Percentiles rank a stretch among this genome's conserved stretches.
phyloP scores from a whole-genome alignment of 2,113 vertebrate species.

The Callipepla squamata region DNA sequence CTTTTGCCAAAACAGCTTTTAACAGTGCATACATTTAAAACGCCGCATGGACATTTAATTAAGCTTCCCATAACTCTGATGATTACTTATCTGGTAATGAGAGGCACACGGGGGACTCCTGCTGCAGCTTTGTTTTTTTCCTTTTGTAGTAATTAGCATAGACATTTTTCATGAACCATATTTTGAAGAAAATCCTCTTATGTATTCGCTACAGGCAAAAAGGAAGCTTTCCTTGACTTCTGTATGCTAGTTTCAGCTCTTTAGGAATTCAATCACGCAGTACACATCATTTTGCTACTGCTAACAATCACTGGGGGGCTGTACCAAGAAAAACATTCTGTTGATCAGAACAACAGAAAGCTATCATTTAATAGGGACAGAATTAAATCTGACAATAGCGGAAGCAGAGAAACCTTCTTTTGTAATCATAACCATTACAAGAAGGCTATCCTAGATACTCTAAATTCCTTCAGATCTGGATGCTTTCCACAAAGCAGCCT shows the following conservation, averaged over 20 bases:
- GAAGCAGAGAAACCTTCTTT: slow-evolving; percentile 1
- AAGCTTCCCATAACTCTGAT: slow-evolving; percentile 42
- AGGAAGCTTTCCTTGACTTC: not conserved
- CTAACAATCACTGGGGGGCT: slow-evolving; percentile 9
- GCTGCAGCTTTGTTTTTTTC: not conserved
- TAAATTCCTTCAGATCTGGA: not conserved
- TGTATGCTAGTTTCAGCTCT: slow-evolving; percentile 7
- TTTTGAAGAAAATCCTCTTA: slow-evolving; percentile 52
- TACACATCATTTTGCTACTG: not conserved
- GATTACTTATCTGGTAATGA: slow-evolving; percentile 57
- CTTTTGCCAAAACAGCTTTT: slow-evolving; percentile 34
- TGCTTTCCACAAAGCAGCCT: not conserved
- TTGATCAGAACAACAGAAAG: slow-evolving; percentile 24
- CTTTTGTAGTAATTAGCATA: slow-evolving; percentile 34
- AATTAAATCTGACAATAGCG: not conserved
- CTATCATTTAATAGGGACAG: not conserved
- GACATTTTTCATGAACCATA: slow-evolving; percentile 41
- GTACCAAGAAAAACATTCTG: not conserved
- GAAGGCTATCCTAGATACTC: not conserved
- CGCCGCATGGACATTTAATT: slow-evolving; percentile 37
- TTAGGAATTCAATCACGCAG: slow-evolving; percentile 8
- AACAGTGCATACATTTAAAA: slow-evolving; percentile 40
- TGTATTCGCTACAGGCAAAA: slow-evolving; percentile 38
- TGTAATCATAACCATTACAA: not conserved
- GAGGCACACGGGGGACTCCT: slow-evolving; percentile 11